Evolutionary conservation across 2,113 vertebrate species (phyloP).

Genomic region (Phasianus colchicus): DNA sequence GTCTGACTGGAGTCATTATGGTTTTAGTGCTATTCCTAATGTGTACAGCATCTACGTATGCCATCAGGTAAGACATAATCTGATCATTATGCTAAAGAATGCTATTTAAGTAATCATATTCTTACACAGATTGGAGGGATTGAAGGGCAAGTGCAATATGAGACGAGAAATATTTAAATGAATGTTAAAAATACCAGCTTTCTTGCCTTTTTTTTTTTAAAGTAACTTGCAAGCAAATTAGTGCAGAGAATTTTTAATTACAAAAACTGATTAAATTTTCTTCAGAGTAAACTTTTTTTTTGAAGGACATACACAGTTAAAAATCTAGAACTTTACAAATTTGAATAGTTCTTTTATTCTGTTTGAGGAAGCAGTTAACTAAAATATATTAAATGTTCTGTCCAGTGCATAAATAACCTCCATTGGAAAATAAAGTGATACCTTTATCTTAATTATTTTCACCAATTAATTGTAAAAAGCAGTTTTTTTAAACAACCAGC

Average conservation of each 20-base stretch:
- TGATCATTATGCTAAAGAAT: background rate
- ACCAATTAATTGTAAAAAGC: background rate
- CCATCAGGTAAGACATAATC: slow-evolving; percentile 84
- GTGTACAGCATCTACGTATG: slow-evolving; percentile 91
- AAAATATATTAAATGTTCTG: background rate
- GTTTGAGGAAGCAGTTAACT: background rate
- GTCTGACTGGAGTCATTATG: slow-evolving; percentile 92
- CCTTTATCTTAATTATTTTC: background rate
- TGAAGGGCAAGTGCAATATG: background rate
- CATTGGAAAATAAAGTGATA: background rate
- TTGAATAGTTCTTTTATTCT: background rate
- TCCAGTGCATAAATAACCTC: background rate
- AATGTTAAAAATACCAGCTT: background rate
- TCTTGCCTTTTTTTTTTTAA: background rate
- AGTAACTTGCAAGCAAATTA: background rate
- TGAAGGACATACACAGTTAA: background rate
- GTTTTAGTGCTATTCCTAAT: slow-evolving; percentile 95
- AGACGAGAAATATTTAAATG: background rate
- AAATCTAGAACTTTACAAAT: background rate
- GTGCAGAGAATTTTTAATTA: background rate
- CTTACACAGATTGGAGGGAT: background rate
- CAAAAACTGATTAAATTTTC: background rate
- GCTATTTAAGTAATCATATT: background rate
- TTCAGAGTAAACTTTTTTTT: background rate
- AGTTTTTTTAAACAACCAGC: background rate